Percentiles rank a stretch among this genome's conserved stretches.
phyloP scores from a whole-genome alignment of 2,113 vertebrate species.

The Psammodynastes pulverulentus region DNA sequence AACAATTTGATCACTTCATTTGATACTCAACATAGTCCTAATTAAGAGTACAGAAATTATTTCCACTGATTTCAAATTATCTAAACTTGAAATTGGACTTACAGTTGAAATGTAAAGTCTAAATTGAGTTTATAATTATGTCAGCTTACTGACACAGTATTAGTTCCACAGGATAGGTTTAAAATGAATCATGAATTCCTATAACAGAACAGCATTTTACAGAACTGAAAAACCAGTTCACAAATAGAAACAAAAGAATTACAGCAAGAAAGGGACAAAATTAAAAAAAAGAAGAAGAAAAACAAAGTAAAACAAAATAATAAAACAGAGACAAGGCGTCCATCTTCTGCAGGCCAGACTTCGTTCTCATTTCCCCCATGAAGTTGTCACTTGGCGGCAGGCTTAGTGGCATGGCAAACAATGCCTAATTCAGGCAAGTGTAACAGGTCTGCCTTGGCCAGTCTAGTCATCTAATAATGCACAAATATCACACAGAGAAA shows the following conservation, averaged over 20 bases:
- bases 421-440: slow-evolving; percentile 99
- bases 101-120: slow-evolving; percentile 35
- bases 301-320: slow-evolving; percentile 76
- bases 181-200: slow-evolving; percentile 69
- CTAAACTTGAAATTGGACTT: background rate
- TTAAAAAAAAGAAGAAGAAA: slow-evolving; percentile 77
- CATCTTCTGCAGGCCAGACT: slow-evolving; percentile 98
- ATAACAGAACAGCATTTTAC: slow-evolving; percentile 72
- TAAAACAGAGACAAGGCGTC: slow-evolving; percentile 99
- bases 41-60: background rate
- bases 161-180: slow-evolving; percentile 54
- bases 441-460: slow-evolving; percentile 99
- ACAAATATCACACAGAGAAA: slow-evolving; percentile 99
- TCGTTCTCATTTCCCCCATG: slow-evolving; percentile 97
- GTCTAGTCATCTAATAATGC: slow-evolving; percentile 99
- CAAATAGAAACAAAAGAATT: slow-evolving; percentile 77
- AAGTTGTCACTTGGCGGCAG: slow-evolving; percentile 97
- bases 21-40: background rate
- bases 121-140: slow-evolving; percentile 3
- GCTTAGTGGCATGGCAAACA: slow-evolving; percentile 99
- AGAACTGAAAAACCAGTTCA: slow-evolving; percentile 77
- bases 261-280: slow-evolving; percentile 76
- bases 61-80: background rate
- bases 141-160: slow-evolving; percentile 31
- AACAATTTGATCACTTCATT: slow-evolving; percentile 27